Evolutionary conservation across 1,140 invertebrate genomes (phyloP).

Genomic region (Drosophila saltans): DNA sequence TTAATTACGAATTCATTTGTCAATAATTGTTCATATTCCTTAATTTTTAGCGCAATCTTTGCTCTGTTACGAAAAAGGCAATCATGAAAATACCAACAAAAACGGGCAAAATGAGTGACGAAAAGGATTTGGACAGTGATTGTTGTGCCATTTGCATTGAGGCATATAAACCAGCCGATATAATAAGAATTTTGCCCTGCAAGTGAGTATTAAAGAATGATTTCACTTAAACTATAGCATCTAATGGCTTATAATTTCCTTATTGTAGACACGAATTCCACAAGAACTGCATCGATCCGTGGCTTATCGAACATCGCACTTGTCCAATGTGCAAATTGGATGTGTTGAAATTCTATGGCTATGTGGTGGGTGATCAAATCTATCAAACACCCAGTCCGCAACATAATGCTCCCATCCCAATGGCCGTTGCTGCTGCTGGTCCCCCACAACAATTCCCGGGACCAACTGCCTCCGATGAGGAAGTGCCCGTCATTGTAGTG

Average conservation of each 20-base stretch:
- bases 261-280: conserved; percentile 94
- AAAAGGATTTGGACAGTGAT: conserved; percentile 93
- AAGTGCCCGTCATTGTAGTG: conserved; percentile 76
- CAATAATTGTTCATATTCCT: conserved; percentile 7
- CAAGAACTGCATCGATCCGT: conserved; percentile 96
- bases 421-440: conserved; percentile 14
- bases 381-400: conserved; percentile 74
- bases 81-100: conserved; percentile 95
- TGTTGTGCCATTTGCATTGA: conserved; percentile 97
- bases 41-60: conserved; percentile 88
- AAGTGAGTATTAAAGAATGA: conserved; percentile 86
- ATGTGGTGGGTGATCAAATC: conserved; percentile 88
- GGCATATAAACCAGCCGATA: conserved; percentile 92
- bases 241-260: neutral
- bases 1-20: neutral
- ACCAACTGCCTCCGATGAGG: conserved; percentile 39
- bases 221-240: neutral
- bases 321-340: conserved; percentile 98
- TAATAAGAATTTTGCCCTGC: conserved; percentile 93
- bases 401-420: conserved; percentile 50
- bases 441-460: neutral
- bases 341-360: conserved; percentile 95
- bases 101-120: conserved; percentile 90
- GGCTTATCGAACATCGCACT: conserved; percentile 95
- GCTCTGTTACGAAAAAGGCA: conserved; percentile 95